Evolutionary conservation across 2,797 vertebrate species (phyloP).

Genomic region (Ispidina lecontei): DNA sequence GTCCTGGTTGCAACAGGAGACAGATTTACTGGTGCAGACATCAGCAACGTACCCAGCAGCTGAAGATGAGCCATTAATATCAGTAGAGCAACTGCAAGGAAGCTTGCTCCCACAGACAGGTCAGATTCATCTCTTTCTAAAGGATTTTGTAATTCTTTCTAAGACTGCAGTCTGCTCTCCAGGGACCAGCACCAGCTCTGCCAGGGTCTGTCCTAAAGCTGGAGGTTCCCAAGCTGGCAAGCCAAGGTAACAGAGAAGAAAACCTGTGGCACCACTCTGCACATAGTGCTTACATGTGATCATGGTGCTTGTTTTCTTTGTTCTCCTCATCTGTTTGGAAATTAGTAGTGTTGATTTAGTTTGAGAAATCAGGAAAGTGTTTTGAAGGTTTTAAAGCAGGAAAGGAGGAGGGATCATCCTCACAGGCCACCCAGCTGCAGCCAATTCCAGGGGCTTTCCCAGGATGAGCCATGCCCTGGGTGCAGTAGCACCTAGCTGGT

Average conservation of each 20-base stretch:
- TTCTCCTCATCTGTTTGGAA: background rate
- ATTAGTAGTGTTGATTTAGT: background rate
- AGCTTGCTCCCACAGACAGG: background rate
- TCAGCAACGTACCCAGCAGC: background rate
- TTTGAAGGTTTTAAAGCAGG: background rate
- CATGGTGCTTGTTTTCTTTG: background rate
- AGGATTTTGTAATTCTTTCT: background rate
- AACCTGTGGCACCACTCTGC: background rate
- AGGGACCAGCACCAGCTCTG: background rate
- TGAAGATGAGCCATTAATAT: background rate
- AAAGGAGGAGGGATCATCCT: background rate
- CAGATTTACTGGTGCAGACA: background rate
- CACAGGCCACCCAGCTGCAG: background rate
- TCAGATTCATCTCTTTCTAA: background rate
- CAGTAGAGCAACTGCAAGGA: background rate
- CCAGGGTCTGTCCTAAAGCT: background rate
- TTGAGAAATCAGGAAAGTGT: background rate
- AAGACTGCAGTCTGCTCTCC: background rate
- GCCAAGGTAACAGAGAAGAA: background rate
- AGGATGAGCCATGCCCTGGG: background rate
- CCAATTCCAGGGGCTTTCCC: background rate
- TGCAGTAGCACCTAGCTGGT: background rate
- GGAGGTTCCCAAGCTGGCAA: background rate
- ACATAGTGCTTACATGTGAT: accelerated
- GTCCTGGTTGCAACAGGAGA: background rate